Base-by-base conservation (phyloP, 2,113 vertebrate species). In the Cathartes aura region DNA sequence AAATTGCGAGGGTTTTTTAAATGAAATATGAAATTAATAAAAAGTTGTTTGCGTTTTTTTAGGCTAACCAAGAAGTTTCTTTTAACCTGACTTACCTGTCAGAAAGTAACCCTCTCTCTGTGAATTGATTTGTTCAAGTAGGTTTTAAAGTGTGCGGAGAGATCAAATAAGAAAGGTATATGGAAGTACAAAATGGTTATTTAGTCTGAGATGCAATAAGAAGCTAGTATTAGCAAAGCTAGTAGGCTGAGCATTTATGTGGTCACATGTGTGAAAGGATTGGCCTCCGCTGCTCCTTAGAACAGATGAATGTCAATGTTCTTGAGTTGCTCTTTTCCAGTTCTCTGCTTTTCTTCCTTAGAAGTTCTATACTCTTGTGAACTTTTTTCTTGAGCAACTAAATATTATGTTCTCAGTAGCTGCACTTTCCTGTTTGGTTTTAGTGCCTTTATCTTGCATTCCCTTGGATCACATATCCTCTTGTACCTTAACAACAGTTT, bases 1-100 rank as follows among this genome's bases (percentile, higher is more conserved):
- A 38, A 72, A 38, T 16, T 42, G 3, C 1, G 2, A 53, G 8
- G 3, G 0, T 2, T 13, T 23, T 53, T 27, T 11, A 12, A 6
- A 21, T 29, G 6, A 63, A 47, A 45, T 38, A n/a, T 4, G 2
- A 56, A 83, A 38, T 48, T 15, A 52, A 53, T 19, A 12, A 32
- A 5, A 32, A 18, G 5, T 1, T 27, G 2, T 30, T 48, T 4
- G 22, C 11, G 4, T 2, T 32, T 59, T 56, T 63, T 48, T 27
- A 16, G 17, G 2, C 17, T 45, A 78, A 22, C 24, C 8, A 30
- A 50, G 17, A 59, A 55, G 3, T 48, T 58, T 32, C 7, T 66
- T 84, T 83, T 73, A 66, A 30, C 13, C 24, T 73, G 63, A 53
- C 8, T 70, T 64, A 6, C 3, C 5, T 63, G 13, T 59, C 24